Percentiles rank a stretch among this genome's conserved stretches.
Conservation (phyloP, 2,113 vertebrate species). For the Saguinus imperator region DNA sequence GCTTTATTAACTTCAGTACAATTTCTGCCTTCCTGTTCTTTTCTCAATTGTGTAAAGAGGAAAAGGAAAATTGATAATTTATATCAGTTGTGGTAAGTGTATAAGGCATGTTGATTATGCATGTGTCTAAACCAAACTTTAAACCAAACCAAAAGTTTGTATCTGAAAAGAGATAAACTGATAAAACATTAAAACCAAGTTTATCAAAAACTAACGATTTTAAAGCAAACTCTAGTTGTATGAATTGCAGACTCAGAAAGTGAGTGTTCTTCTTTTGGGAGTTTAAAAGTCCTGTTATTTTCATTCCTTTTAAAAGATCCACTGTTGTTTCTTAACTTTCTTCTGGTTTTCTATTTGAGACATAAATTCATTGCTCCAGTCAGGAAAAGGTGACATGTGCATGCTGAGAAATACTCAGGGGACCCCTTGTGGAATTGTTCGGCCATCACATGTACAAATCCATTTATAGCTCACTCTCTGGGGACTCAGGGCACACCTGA, state of each 20-base stretch:
- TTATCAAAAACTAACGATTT: conserved; percentile 39
- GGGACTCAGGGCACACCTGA: conserved; percentile 43
- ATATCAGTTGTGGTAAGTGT: background rate
- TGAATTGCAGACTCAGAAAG: background rate
- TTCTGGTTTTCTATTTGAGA: conserved; percentile 50
- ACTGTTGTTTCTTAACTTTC: conserved; percentile 23
- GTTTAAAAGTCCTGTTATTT: background rate
- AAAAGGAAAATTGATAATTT: conserved; percentile 9
- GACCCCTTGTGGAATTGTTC: conserved; percentile 48
- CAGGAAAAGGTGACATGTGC: background rate
- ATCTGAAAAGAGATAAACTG: conserved; percentile 31
- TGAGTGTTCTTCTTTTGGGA: background rate
- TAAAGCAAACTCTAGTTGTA: conserved; percentile 23
- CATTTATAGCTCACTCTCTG: conserved; percentile 45
- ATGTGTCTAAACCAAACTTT: conserved; percentile 9
- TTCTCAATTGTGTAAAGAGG: background rate
- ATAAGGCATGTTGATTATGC: background rate
- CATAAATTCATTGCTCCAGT: background rate
- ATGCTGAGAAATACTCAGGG: conserved; percentile 6
- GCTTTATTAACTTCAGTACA: conserved; percentile 3
- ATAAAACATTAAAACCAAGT: conserved; percentile 7
- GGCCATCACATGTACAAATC: conserved; percentile 40
- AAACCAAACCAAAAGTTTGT: background rate
- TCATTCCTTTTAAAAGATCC: conserved; percentile 6
- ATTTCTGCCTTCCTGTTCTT: background rate